Base-by-base conservation (phyloP, 2,797 vertebrate species). In the Anableps anableps region DNA sequence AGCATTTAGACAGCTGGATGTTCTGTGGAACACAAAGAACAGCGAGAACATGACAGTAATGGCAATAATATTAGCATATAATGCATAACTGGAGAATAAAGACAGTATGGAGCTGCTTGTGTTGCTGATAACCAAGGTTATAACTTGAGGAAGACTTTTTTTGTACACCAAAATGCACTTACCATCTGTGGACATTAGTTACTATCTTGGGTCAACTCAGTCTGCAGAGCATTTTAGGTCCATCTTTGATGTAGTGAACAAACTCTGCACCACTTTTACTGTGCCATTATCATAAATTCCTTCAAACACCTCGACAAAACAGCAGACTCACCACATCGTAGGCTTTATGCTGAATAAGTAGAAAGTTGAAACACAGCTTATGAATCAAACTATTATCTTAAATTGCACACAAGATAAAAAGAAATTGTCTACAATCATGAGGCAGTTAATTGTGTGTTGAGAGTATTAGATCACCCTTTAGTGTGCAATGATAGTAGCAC, bases 401-500 rank as follows among this genome's bases (percentile, higher is more conserved):
- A 41, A 68, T 38, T 68, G 13, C 64, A 68, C 64, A 38, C 2
- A 3, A 38, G 64, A 68, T 36, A 68, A 38, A 41, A 68, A 68
- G 10, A 68, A 26, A 23, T 26, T 41, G 64, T 36, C 1, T 41
- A 23, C 64, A 68, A 26, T 68, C 8, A 68, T 2, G 34, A 36
- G 62, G 62, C 16, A 36, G 34, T 64, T 64, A 10, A 68, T 26
- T 41, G 64, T 41, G 64, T 68, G 64, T 68, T 41, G 36, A 68
- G 64, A 68, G 64, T 19, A 68, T 68, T 68, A 68, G 64, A 68
- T 68, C 64, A 41, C 36, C 36, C 19, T 68, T 68, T 26, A 41
- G 38, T 68, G 64, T 26, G 36, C 5, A 7, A 41, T 68, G 64
- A 13, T 38, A 38, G 64, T 26, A 41, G 34, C 64, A 26, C 21